Conservation (phyloP, 2,888 invertebrate genomes). For the Petrophora chlorosata region DNA sequence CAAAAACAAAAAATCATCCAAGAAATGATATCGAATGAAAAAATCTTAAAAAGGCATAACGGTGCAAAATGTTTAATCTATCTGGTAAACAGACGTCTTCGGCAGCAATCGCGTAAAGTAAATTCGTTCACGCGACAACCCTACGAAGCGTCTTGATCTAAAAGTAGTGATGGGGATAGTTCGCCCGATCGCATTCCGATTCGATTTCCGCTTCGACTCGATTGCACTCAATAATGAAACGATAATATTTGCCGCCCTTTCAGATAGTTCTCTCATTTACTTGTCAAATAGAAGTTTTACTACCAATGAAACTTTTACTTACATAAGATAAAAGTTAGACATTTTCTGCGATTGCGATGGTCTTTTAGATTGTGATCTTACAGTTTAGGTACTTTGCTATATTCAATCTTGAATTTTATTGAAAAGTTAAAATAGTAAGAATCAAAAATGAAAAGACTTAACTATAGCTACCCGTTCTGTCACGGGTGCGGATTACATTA, state of each 20-base stretch:
- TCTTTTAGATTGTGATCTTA: background rate
- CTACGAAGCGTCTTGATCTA: background rate
- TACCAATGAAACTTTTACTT: background rate
- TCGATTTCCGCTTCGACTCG: conserved; percentile 2
- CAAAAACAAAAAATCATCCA: no score
- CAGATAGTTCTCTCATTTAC: conserved; percentile 3
- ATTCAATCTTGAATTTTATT: no score
- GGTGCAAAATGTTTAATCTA: no score
- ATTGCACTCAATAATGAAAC: conserved; percentile 18
- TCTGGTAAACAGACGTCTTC: no score
- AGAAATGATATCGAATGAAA: no score
- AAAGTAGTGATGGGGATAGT: conserved; percentile 1
- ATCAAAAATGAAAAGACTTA: no score
- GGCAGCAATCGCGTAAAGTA: no score
- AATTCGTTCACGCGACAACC: background rate
- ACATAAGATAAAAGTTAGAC: conserved; percentile 2
- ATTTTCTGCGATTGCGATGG: background rate
- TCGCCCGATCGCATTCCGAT: background rate
- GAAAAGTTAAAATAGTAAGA: no score
- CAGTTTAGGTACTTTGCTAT: background rate
- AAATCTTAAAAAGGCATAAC: no score
- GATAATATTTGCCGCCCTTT: conserved; percentile 16
- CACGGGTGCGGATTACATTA: no score
- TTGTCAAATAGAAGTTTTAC: conserved; percentile 2
- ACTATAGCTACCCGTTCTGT: no score